These are phyloP conservation scores for Ptychadena robeensis DNA, from an alignment of 2,797 vertebrate species.

Conservation along the genomic window DNA sequence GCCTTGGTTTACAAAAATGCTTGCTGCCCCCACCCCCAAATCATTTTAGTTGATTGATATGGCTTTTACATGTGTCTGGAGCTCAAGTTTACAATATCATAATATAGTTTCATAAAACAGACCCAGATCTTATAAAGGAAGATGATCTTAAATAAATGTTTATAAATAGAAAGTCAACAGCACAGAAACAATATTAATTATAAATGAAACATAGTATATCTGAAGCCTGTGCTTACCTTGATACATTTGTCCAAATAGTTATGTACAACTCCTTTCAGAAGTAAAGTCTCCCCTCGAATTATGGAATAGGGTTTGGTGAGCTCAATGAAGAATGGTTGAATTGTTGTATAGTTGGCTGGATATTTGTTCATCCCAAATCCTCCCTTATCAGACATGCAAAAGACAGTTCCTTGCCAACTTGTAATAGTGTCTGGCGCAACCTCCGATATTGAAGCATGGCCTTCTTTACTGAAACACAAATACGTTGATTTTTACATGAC, in stretches of 20 bases:
- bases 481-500: no score
- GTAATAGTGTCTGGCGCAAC: constrained; percentile 35
- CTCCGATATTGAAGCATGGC: neutral
- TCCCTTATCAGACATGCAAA: constrained; percentile 27
- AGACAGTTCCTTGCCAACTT: constrained; percentile 25
- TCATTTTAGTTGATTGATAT: no score
- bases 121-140: no score
- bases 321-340: constrained; percentile 33
- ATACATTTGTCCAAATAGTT: constrained; percentile 5
- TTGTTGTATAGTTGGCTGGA: constrained; percentile 13
- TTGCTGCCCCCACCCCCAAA: no score
- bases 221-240: constrained; percentile 7
- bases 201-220: no score
- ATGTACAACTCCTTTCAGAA: neutral
- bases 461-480: constrained; percentile 23
- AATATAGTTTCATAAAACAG: no score
- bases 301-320: neutral
- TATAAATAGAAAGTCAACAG: no score
- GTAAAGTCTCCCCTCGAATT: constrained; percentile 18
- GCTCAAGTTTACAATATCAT: no score
- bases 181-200: no score
- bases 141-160: no score
- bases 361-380: constrained; percentile 47
- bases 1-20: no score
- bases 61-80: no score